Percentiles rank a stretch among this genome's conserved stretches.
These are phyloP conservation scores for Labrus mixtus DNA, from an alignment of 2,113 vertebrate genomes.

Conservation along the genomic window DNA sequence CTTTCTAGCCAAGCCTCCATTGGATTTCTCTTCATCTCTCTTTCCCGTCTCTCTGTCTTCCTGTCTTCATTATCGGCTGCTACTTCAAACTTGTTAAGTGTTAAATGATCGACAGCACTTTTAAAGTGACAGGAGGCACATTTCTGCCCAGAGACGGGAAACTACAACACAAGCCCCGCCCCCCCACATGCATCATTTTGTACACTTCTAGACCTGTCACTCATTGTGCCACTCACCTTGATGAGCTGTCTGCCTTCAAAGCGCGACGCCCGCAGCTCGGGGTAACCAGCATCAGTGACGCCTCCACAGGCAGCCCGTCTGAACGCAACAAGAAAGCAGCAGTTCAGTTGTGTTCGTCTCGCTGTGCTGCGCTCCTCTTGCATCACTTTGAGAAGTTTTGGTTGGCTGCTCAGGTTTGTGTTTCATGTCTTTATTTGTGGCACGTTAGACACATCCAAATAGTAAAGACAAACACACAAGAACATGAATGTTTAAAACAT, in stretches of 20 bases:
- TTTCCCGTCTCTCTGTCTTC: slow-evolving; percentile 32
- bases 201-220: background rate
- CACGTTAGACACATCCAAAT: background rate
- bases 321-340: background rate
- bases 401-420: background rate
- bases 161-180: background rate
- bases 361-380: background rate
- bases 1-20: slow-evolving; percentile 39
- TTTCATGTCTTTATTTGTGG: slow-evolving; percentile 17
- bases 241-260: slow-evolving; percentile 30
- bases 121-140: background rate
- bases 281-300: slow-evolving; percentile 6
- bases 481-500: no score
- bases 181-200: background rate
- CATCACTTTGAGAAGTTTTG: background rate
- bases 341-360: background rate
- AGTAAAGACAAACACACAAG: no score
- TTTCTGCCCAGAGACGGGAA: background rate
- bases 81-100: slow-evolving; percentile 2
- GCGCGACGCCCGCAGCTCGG: background rate
- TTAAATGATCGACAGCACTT: background rate
- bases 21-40: slow-evolving; percentile 61
- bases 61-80: background rate
- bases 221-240: background rate
- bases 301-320: slow-evolving; percentile 17